These are phyloP conservation scores for Actinostola sp. DNA, from an alignment of 92 coral and sea anemone genomes.

Conservation along the genomic window DNA sequence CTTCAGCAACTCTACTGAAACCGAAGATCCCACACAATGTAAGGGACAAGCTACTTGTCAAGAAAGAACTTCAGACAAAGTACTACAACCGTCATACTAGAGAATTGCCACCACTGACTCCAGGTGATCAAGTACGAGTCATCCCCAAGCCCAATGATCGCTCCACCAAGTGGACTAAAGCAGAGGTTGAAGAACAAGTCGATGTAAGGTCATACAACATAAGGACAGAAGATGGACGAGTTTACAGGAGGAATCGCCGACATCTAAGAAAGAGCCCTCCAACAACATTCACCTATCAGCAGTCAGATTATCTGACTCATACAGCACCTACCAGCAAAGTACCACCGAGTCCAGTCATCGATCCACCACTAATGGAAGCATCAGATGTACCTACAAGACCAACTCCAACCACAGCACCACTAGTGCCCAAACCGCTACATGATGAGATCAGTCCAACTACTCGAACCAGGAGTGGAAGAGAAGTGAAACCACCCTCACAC, in stretches of 20 bases:
- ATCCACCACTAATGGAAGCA: neutral
- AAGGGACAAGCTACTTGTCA: neutral
- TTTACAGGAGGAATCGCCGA: no score
- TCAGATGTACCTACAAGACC: neutral
- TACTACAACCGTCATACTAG: neutral
- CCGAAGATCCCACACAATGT: slow-evolving; percentile 2
- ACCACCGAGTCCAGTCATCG: no score
- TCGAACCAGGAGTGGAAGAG: slow-evolving; percentile 5
- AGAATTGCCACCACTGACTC: no score
- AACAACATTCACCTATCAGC: neutral
- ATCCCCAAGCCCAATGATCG: no score
- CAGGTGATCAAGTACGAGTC: no score
- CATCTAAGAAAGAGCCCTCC: no score
- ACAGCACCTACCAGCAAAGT: no score
- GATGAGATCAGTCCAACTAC: no score
- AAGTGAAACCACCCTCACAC: neutral
- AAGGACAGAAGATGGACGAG: no score
- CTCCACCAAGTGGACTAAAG: no score
- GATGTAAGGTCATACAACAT: no score
- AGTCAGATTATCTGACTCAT: neutral
- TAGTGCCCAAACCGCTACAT: neutral
- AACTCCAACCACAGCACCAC: neutral
- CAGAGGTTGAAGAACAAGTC: no score
- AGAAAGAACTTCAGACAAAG: neutral
- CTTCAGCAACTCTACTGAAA: neutral